Conservation (phyloP, 2,113 vertebrate species). For the Alligator mississippiensis region DNA sequence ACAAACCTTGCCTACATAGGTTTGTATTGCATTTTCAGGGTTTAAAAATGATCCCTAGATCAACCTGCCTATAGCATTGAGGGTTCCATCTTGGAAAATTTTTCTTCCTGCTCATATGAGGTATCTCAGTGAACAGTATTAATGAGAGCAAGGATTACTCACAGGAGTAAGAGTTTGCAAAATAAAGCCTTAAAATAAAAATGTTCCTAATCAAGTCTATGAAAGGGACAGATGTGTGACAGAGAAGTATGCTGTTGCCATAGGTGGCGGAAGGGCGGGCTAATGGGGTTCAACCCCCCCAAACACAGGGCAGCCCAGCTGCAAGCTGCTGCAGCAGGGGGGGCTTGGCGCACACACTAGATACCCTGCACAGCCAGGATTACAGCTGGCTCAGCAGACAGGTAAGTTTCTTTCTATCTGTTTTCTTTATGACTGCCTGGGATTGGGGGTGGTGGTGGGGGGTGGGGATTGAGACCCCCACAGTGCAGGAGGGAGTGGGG, state of each 20-base stretch:
- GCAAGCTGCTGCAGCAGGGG: too few relatives aligned
- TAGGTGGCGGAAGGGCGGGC: not conserved
- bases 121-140: not conserved
- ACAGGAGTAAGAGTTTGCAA: not conserved
- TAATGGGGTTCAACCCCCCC: too few relatives aligned
- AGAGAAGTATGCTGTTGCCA: not conserved
- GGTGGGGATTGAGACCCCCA: too few relatives aligned
- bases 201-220: not conserved
- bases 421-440: too few relatives aligned
- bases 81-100: not conserved
- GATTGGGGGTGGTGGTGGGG: too few relatives aligned
- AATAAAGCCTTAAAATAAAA: not conserved
- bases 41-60: not conserved
- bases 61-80: not conserved
- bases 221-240: not conserved
- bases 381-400: too few relatives aligned
- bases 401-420: too few relatives aligned
- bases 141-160: not conserved
- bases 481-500: too few relatives aligned
- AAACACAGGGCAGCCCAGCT: too few relatives aligned
- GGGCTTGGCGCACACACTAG: too few relatives aligned
- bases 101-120: not conserved
- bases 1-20: not conserved
- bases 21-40: not conserved
- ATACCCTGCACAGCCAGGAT: too few relatives aligned